These are phyloP conservation scores for Herminia tarsipennalis DNA, from an alignment of 2,888 invertebrate species.

Conservation along the genomic window DNA sequence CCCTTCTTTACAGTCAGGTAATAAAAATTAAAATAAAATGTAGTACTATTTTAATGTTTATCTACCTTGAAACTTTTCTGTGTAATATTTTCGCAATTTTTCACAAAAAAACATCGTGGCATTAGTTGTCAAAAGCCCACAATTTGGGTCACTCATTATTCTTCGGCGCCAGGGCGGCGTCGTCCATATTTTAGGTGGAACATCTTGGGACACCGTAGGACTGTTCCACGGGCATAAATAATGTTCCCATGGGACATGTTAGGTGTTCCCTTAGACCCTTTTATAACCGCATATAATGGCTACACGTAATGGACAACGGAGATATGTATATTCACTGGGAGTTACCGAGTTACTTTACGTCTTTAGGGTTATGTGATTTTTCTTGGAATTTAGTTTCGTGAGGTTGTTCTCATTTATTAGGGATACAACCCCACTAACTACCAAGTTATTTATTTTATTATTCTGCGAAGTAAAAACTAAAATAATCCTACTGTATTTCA, in stretches of 20 bases:
- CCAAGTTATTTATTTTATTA: too few relatives aligned
- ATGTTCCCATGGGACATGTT: conserved; percentile 65
- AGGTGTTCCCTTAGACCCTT: conserved; percentile 63
- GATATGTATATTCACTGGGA: conserved; percentile 22
- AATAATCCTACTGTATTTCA: too few relatives aligned
- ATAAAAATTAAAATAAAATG: too few relatives aligned
- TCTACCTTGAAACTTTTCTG: too few relatives aligned
- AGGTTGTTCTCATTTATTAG: too few relatives aligned
- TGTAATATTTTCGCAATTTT: too few relatives aligned
- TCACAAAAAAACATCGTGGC: conserved; percentile 22
- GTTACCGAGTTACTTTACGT: conserved; percentile 20
- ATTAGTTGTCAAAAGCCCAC: conserved; percentile 43
- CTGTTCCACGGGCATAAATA: conserved; percentile 61
- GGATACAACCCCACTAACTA: too few relatives aligned
- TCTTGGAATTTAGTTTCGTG: not conserved
- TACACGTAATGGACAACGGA: conserved; percentile 47
- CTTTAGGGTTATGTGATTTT: not conserved
- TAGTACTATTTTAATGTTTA: too few relatives aligned
- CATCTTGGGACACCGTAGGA: conserved; percentile 52
- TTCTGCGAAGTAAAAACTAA: too few relatives aligned
- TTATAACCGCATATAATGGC: conserved; percentile 62
- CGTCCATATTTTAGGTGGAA: conserved; percentile 54
- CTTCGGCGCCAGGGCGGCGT: conserved; percentile 45
- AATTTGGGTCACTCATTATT: conserved; percentile 60
- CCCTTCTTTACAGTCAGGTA: too few relatives aligned